These are phyloP conservation scores for Eilema depressum DNA, from an alignment of 2,888 invertebrate genomes.

Conservation along the genomic window DNA sequence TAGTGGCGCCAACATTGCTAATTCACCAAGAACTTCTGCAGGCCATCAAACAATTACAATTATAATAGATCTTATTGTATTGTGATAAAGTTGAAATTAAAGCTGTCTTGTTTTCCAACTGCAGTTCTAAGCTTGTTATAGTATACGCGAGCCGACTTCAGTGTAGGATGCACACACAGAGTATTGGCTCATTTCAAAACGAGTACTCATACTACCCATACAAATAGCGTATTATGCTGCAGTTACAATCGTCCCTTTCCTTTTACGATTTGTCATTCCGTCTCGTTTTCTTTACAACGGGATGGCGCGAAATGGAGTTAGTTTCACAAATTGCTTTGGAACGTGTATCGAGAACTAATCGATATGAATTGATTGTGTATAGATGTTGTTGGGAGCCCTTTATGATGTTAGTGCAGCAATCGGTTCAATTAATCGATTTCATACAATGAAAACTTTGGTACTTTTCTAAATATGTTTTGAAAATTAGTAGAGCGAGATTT, in stretches of 20 bases:
- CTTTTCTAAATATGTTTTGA: not conserved
- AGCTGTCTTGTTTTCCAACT: slow-evolving; percentile 13
- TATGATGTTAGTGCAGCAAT: slow-evolving; percentile 33
- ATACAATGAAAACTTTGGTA: not conserved
- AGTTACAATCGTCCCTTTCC: slow-evolving; percentile 77
- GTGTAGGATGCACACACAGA: slow-evolving; percentile 63
- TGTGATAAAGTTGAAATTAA: slow-evolving; percentile 33
- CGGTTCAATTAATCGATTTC: slow-evolving; percentile 37
- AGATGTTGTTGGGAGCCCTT: slow-evolving; percentile 39
- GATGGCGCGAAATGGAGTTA: slow-evolving; percentile 72
- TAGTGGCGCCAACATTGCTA: slow-evolving; percentile 74
- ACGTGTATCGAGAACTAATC: slow-evolving; percentile 65
- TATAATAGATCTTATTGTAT: slow-evolving; percentile 30
- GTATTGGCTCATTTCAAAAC: slow-evolving; percentile 74
- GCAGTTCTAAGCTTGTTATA: slow-evolving; percentile 48
- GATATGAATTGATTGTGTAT: slow-evolving; percentile 59
- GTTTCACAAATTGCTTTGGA: slow-evolving; percentile 73
- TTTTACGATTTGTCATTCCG: slow-evolving; percentile 82
- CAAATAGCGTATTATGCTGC: slow-evolving; percentile 75
- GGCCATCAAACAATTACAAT: not conserved
- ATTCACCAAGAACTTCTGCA: slow-evolving; percentile 53
- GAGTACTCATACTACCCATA: slow-evolving; percentile 77
- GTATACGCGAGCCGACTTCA: slow-evolving; percentile 72
- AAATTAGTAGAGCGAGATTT: not conserved
- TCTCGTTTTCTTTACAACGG: slow-evolving; percentile 75